These are phyloP conservation scores for Platysternon megacephalum DNA, from an alignment of 2,113 vertebrate genomes.

Conservation along the genomic window DNA sequence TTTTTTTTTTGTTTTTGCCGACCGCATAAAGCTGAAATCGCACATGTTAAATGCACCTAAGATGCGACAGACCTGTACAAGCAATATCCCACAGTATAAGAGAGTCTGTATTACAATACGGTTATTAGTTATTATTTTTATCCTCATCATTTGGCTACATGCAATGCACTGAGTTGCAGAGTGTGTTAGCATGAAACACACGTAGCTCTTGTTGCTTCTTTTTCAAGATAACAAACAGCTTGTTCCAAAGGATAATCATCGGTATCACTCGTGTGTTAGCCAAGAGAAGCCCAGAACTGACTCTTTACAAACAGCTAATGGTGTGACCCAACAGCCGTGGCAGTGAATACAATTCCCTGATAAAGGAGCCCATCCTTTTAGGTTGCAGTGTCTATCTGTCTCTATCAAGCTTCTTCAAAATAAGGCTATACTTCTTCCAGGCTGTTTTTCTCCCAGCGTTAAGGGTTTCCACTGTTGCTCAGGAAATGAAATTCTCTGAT, in stretches of 20 bases:
- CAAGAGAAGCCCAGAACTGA: neutral
- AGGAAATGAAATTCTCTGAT: neutral
- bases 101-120: neutral
- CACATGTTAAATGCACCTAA: no score
- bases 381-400: neutral
- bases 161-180: accelerated
- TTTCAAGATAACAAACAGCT: accelerated
- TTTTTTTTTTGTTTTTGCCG: no score
- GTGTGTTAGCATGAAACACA: neutral
- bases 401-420: neutral
- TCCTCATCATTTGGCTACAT: accelerated
- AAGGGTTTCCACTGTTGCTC: neutral
- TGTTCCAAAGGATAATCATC: neutral
- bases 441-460: neutral
- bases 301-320: neutral
- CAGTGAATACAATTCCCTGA: neutral
- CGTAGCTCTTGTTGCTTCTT: accelerated
- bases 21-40: no score
- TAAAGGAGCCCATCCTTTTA: neutral
- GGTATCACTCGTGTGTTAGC: accelerated
- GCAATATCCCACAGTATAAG: accelerated
- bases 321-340: neutral
- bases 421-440: neutral
- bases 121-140: neutral
- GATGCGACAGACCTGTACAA: no score